Evolutionary conservation across 30 jellyfish, hydroid and myxozoan genomes (phyloP).

Genomic region (Clytia hemisphaerica): DNA sequence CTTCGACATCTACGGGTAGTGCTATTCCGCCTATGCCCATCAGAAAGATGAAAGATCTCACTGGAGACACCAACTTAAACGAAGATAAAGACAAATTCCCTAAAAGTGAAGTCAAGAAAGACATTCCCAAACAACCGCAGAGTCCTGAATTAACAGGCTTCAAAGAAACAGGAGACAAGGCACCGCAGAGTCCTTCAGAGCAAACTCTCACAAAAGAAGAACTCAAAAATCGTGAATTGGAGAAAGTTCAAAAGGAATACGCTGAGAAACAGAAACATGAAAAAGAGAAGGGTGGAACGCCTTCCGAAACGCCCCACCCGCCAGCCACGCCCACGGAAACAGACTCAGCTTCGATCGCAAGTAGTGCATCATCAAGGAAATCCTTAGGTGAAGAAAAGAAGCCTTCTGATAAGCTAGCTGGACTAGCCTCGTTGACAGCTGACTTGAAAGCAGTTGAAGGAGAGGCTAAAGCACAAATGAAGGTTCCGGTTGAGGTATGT

Average conservation of each 20-base stretch:
- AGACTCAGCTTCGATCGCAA: not conserved
- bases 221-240: slow-evolving; percentile 20
- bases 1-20: slow-evolving; percentile 72
- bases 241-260: slow-evolving; percentile 27
- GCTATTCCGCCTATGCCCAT: slow-evolving; percentile 99
- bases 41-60: slow-evolving; percentile 83
- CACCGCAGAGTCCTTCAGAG: slow-evolving; percentile 12
- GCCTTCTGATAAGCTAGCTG: not conserved
- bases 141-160: slow-evolving; percentile 63
- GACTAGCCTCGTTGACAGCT: slow-evolving; percentile 3
- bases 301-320: slow-evolving; percentile 14
- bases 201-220: slow-evolving; percentile 57
- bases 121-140: slow-evolving; percentile 11
- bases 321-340: slow-evolving; percentile 35
- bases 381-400: slow-evolving; percentile 2
- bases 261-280: slow-evolving; percentile 17
- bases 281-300: not conserved
- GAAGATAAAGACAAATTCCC: slow-evolving; percentile 37
- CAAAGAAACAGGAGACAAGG: slow-evolving; percentile 43
- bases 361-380: not conserved
- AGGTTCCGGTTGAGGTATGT: too few species aligned
- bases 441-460: slow-evolving; percentile 26
- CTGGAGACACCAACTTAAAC: slow-evolving; percentile 40
- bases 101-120: slow-evolving; percentile 48
- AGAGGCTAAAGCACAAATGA: slow-evolving; percentile 19